phyloP scores from a whole-genome alignment of 1,140 invertebrate genomes.

The Pararge aegeria region DNA sequence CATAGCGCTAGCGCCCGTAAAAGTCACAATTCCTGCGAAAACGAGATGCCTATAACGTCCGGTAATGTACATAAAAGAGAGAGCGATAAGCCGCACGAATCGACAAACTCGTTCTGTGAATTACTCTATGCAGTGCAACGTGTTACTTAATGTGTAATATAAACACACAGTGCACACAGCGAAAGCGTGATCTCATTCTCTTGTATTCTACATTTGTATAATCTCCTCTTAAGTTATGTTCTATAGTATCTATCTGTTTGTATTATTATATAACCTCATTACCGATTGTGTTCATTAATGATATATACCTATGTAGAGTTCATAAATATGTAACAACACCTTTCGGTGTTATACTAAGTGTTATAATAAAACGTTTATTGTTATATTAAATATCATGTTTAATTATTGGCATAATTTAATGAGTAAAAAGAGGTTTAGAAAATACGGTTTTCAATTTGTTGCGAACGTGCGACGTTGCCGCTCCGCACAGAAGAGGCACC shows the following conservation, averaged over 20 bases:
- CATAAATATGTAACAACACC: no score
- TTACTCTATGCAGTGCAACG: conserved; percentile 42
- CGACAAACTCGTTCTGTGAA: conserved; percentile 3
- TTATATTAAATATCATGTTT: no score
- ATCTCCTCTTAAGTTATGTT: background rate
- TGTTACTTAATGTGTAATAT: conserved; percentile 26
- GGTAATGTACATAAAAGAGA: background rate
- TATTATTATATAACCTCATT: background rate
- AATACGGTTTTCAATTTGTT: conserved; percentile 32
- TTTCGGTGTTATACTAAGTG: no score
- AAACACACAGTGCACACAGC: conserved; percentile 35
- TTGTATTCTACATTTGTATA: conserved; percentile 29
- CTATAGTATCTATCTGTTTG: background rate
- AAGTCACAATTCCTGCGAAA: conserved; percentile 11
- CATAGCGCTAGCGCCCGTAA: background rate
- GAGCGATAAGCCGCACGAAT: background rate
- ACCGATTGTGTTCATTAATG: no score
- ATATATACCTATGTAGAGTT: no score
- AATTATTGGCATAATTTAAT: no score
- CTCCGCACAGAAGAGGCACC: conserved; percentile 40
- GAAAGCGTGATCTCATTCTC: conserved; percentile 48
- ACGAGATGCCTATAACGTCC: conserved; percentile 7
- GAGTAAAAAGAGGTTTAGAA: conserved; percentile 10
- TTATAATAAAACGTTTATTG: no score
- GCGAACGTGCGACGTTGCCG: conserved; percentile 64